Conservation (phyloP, 2,113 vertebrate genomes). For the Nothocercus julius region DNA sequence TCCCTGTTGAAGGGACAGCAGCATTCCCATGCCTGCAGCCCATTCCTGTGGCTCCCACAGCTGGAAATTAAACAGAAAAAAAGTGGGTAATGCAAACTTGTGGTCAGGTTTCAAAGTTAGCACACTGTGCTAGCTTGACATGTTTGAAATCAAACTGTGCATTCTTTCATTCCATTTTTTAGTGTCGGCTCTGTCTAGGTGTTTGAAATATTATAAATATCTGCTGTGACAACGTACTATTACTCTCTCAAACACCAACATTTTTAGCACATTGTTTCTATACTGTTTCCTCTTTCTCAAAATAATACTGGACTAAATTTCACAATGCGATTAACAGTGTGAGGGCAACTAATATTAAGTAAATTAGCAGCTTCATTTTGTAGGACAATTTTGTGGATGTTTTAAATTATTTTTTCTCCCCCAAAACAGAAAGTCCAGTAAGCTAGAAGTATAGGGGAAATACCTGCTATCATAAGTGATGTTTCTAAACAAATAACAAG, state of each 20-base stretch:
- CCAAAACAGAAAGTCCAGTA: background rate
- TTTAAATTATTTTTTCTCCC: background rate
- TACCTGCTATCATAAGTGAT: background rate
- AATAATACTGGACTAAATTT: background rate
- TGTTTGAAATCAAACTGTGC: conserved; percentile 62
- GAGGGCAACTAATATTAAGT: background rate
- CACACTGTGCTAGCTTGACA: conserved; percentile 25
- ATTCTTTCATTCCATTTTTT: conserved; percentile 55
- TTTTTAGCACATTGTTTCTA: background rate
- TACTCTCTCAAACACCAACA: background rate
- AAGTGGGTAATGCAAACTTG: conserved; percentile 56
- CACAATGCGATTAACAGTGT: background rate
- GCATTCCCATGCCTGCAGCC: conserved; percentile 67
- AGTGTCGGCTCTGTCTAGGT: conserved; percentile 46
- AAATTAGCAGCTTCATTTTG: background rate
- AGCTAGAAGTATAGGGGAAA: background rate
- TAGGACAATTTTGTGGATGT: background rate
- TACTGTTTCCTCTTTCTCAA: background rate
- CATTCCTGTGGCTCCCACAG: conserved; percentile 73
- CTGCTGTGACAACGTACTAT: background rate
- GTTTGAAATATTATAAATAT: conserved; percentile 30
- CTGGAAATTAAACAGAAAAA: conserved; percentile 72
- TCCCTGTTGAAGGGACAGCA: conserved; percentile 44
- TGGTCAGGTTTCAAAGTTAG: conserved; percentile 46
- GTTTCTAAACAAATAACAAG: background rate